A percentile compares a stretch with the other conserved stretches of the same genome.
These are phyloP conservation scores for Nestor notabilis DNA, from an alignment of 2,113 vertebrate genomes.

Conservation along the genomic window DNA sequence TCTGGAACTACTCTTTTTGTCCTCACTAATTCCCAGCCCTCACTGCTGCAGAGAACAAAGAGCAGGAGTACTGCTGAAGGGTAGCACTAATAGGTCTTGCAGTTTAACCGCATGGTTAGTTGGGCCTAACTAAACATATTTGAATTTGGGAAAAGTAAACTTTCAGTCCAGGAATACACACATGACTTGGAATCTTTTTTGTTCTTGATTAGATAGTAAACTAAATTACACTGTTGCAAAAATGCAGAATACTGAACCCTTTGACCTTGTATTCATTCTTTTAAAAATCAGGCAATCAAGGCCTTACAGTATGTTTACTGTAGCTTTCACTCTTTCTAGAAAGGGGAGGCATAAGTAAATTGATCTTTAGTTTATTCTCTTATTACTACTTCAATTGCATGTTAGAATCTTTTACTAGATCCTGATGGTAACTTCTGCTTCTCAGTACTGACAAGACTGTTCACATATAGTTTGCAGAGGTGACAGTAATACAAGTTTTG, in stretches of 20 bases:
- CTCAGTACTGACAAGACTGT: neutral
- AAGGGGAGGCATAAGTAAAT: neutral
- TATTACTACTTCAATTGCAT: neutral
- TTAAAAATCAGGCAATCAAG: accelerated
- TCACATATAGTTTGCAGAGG: neutral
- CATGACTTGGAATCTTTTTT: neutral
- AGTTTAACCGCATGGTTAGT: neutral
- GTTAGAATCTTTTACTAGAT: neutral
- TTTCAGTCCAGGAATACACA: neutral
- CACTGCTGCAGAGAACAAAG: neutral
- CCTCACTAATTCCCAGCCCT: neutral
- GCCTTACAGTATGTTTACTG: neutral
- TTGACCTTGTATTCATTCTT: neutral
- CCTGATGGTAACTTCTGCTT: neutral
- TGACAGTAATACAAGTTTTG: neutral
- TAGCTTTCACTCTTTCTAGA: neutral
- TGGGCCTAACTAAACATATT: neutral
- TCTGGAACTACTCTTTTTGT: neutral
- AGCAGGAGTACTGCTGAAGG: neutral
- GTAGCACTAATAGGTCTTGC: accelerated
- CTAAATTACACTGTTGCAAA: neutral
- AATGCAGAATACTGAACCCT: neutral
- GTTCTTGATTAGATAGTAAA: neutral
- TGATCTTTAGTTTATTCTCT: neutral
- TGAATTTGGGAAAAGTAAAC: neutral